Base-by-base conservation (phyloP, 2,113 vertebrate genomes). In the Coracopsis vasa region DNA sequence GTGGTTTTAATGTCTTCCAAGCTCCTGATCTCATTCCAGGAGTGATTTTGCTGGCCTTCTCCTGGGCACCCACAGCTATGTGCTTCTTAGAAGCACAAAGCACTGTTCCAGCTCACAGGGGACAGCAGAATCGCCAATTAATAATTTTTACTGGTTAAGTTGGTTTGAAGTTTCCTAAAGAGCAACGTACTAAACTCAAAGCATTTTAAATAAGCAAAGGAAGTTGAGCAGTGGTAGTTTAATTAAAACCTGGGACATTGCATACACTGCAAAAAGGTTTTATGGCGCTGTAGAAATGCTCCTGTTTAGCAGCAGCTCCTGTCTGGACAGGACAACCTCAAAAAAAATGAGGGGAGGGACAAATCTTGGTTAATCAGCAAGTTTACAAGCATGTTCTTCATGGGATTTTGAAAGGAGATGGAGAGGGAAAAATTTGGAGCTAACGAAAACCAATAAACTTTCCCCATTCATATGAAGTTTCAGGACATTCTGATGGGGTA, bases 361-460 rank as follows among this genome's bases (percentile, higher is more conserved):
- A 11, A 80, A 35, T 90, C 45, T 74, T 64, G 56, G 29, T 65
- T 48, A 96, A 89, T 44, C 74, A 96, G 12, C 54, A 79, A 65
- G 33, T 95, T 92, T 94, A 64, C 60, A 87, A 64, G 50, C n/a
- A 70, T 62, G 11, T 25, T 65, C 27, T 31, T 92, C 19, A 24
- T 60, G 33, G 4, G 37, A 58, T 47, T 81, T 95, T 96, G 94
- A 94, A 92, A 72, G 27, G 58, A 86, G 37, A 53, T 45, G 28
- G 28, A 65, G 56, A 84, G 50, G 23, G 58, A 87, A 75, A 56
- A 79, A 81, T 45, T 77, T 73, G 51, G 89, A 72, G 64, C 61
- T 90, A 96, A 73, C 64, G 86, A 92, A 92, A 96, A 41, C 89
- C 85, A 97, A 62, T 79, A 90, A 88, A 69, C 73, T 95, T 97